phyloP scores from a whole-genome alignment of 2,113 vertebrate genomes.

The Xiphias gladius region DNA sequence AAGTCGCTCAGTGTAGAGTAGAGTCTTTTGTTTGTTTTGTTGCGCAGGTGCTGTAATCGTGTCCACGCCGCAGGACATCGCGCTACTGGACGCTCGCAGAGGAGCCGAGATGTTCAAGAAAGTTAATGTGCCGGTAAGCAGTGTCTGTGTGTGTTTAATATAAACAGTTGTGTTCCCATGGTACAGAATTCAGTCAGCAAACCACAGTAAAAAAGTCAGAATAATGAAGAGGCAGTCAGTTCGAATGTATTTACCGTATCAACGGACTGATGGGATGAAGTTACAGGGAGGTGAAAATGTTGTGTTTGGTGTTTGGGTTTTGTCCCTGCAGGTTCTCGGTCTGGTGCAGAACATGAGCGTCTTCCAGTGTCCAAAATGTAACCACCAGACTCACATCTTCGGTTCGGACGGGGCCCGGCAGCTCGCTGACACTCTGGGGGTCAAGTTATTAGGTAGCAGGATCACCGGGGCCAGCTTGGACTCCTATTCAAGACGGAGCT shows the following conservation, averaged over 20 bases:
- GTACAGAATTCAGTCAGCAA: background rate
- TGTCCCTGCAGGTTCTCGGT: slow-evolving; percentile 89
- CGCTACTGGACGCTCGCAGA: slow-evolving; percentile 91
- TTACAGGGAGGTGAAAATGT: background rate
- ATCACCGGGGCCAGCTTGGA: background rate
- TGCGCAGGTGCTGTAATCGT: slow-evolving; percentile 92
- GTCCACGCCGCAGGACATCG: slow-evolving; percentile 96
- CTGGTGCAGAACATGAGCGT: slow-evolving; percentile 99
- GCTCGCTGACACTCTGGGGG: slow-evolving; percentile 88
- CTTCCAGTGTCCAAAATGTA: slow-evolving; percentile 95
- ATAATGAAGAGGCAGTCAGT: too few relatives aligned
- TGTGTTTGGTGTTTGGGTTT: background rate
- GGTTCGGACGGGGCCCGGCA: slow-evolving; percentile 90
- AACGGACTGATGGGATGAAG: background rate
- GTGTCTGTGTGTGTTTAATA: slow-evolving; percentile 2
- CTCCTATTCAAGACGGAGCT: too few relatives aligned
- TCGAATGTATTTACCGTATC: too few relatives aligned
- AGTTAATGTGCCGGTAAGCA: slow-evolving; percentile 92
- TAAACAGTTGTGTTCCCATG: background rate
- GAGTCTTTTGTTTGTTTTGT: background rate
- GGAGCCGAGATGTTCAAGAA: slow-evolving; percentile 98
- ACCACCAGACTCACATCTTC: slow-evolving; percentile 94
- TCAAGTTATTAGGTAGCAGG: slow-evolving; percentile 89
- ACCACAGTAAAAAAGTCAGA: too few relatives aligned
- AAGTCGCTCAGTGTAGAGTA: background rate